Evolutionary conservation across 2,797 vertebrate genomes (phyloP).

Genomic region (Phalloptychus januarius): DNA sequence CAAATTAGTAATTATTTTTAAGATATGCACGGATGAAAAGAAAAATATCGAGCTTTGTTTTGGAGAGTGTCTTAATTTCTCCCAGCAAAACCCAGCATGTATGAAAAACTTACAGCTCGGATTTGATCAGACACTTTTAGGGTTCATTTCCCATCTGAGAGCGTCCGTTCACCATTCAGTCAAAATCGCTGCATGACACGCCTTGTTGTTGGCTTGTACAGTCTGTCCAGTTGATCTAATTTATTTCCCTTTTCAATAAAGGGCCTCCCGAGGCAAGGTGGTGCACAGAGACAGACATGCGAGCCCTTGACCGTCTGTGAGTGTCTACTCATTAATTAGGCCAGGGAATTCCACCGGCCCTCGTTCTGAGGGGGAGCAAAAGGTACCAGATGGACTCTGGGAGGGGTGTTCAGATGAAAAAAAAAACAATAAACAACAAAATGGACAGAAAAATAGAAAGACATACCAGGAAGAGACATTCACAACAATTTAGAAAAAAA

Average conservation of each 20-base stretch:
- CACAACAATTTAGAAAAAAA: constrained; percentile 25
- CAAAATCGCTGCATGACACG: constrained; percentile 45
- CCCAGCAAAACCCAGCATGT: background rate
- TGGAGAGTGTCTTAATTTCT: background rate
- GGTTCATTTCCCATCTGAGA: background rate
- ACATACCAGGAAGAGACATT: constrained; percentile 40
- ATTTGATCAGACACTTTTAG: background rate
- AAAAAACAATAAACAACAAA: constrained; percentile 61
- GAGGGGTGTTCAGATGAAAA: constrained; percentile 74
- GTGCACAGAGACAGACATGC: constrained; percentile 75
- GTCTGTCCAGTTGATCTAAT: constrained; percentile 78
- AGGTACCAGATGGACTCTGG: constrained; percentile 86
- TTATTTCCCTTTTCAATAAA: constrained; percentile 82
- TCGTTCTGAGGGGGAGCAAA: constrained; percentile 79
- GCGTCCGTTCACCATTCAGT: constrained; percentile 32
- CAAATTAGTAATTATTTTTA: too few species aligned
- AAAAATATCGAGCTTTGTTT: background rate
- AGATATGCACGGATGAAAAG: background rate
- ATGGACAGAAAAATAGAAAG: constrained; percentile 53
- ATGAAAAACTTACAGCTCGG: background rate
- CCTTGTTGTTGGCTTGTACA: constrained; percentile 71
- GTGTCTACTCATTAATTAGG: constrained; percentile 86
- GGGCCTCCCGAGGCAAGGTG: constrained; percentile 70
- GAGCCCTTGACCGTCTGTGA: constrained; percentile 81
- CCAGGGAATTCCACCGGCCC: constrained; percentile 83